Base-by-base conservation (phyloP, 2,113 vertebrate genomes). In the Caracal caracal region DNA sequence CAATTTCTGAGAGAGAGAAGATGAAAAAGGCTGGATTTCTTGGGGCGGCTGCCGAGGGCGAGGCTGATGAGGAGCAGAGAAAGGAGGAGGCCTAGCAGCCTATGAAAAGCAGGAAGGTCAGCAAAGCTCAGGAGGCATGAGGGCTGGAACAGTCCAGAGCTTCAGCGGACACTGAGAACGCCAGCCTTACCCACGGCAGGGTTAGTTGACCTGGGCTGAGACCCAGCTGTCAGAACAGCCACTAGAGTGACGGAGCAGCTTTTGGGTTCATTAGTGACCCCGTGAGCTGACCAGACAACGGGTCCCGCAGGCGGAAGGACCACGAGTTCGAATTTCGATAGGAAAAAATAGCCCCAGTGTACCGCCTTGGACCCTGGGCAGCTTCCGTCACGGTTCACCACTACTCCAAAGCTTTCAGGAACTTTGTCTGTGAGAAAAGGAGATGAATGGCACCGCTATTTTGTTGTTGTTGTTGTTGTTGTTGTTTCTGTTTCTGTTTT, bases 1-100 rank as follows among this genome's bases (percentile, higher is more conserved):
- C 85, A 97, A 65, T 65, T 97, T 97, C 82, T 94, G 51, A 96
- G 93, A 82, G 75, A 97, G 73, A 88, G 47, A 90, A 79, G 81
- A 96, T 35, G 68, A 95, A 95, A 68, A 93, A 87, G 82, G 40
- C 88, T 96, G 65, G 66, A 73, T 93, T 96, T 97, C 65, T 51
- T 49, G 24, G 61, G 33, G 37, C 70, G 51, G 5, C 37, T 96
- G 91, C 93, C 95, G 96, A 98, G 94, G 96, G 92, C 56, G 80
- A 97, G 97, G 75, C 89, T 88, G 88, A 92, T 80, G 93, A 88
- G 79, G 51, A 84, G 35, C 66, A 70, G 43, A 78, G 26, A 59
- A 43, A 92, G 33, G 30, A 94, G 47, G n/a, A 71, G 37, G 56
- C 10, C 65, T 86, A 17, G 80, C 51, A 89, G 61, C 68, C 80